Conservation (phyloP, 2,888 invertebrate species). For the Drosophila cognata region DNA sequence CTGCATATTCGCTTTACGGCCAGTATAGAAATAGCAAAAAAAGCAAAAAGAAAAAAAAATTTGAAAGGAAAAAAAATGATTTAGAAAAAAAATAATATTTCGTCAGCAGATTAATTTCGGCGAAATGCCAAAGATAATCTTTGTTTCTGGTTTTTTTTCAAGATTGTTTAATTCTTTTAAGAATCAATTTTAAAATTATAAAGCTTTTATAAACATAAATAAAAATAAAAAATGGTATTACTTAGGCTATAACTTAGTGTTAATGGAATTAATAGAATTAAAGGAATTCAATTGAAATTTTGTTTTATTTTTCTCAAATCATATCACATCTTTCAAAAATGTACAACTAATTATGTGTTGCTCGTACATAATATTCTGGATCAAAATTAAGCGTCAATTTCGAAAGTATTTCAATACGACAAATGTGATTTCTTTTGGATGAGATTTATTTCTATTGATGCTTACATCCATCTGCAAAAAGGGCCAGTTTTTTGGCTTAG, state of each 20-base stretch:
- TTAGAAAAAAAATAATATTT: too few relatives aligned
- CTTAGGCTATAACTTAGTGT: background rate
- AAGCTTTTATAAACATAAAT: too few relatives aligned
- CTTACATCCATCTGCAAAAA: fast-evolving
- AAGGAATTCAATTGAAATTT: background rate
- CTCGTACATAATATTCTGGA: background rate
- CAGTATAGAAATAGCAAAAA: too few relatives aligned
- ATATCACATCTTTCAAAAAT: fast-evolving
- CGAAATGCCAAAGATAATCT: too few relatives aligned
- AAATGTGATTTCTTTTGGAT: background rate
- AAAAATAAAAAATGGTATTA: background rate
- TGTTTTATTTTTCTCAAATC: too few relatives aligned
- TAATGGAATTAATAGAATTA: background rate
- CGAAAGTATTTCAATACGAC: background rate
- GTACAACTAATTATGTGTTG: background rate
- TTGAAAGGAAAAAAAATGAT: too few relatives aligned
- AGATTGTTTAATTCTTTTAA: too few relatives aligned
- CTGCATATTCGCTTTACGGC: too few relatives aligned
- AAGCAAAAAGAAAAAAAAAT: too few relatives aligned
- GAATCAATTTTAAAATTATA: too few relatives aligned
- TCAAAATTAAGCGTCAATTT: background rate
- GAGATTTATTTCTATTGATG: background rate
- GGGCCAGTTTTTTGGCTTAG: background rate
- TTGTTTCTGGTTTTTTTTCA: background rate
- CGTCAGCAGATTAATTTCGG: too few relatives aligned